Evolutionary conservation across 37 sponge, comb jelly and placozoan genomes (phyloP), one percentile per base, ranked within the genome.

Genomic region (Diacarnus erythraeanus): DNA sequence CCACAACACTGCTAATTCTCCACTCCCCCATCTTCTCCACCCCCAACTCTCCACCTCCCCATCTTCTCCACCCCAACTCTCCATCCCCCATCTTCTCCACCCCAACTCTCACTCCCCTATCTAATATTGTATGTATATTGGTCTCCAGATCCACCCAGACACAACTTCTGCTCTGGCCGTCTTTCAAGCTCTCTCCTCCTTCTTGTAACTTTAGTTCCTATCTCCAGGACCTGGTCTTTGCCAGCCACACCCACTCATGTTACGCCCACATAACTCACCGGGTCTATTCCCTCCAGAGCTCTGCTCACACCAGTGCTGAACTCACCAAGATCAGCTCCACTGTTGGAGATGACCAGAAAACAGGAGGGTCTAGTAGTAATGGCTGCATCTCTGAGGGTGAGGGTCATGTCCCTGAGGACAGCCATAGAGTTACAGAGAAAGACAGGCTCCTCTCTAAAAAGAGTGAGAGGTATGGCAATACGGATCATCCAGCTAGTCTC

Each of bases 91-190:
- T n/a, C n/a, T n/a, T n/a, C n/a, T n/a, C n/a, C n/a, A n/a, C n/a
- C n/a, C n/a, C n/a, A n/a, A n/a, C n/a, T n/a, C n/a, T n/a, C n/a
- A n/a, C n/a, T n/a, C n/a, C n/a, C n/a, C n/a, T n/a, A n/a, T n/a
- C n/a, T n/a, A n/a, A n/a, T n/a, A n/a, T n/a, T n/a, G n/a, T n/a
- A n/a, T n/a, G n/a, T n/a, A n/a, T n/a, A n/a, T n/a, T n/a, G n/a
- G n/a, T n/a, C n/a, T 37, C 1, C 66, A 81, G 67, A 71, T 57
- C 56, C 44, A 21, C 74, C 6, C 12, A 27, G 3, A 69, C 77
- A 6, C 77, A 69, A 57, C 80, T 93, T 6, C 70, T 86, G 44
- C 66, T 93, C 56, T 80, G 87, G 80, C 94, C 94, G 0, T 21
- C 18, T 47, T 63, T 85, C 31, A 22, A 27, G 3, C 57, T 79